Conservation (phyloP, 2,113 vertebrate genomes). For the Sialia sialis region DNA sequence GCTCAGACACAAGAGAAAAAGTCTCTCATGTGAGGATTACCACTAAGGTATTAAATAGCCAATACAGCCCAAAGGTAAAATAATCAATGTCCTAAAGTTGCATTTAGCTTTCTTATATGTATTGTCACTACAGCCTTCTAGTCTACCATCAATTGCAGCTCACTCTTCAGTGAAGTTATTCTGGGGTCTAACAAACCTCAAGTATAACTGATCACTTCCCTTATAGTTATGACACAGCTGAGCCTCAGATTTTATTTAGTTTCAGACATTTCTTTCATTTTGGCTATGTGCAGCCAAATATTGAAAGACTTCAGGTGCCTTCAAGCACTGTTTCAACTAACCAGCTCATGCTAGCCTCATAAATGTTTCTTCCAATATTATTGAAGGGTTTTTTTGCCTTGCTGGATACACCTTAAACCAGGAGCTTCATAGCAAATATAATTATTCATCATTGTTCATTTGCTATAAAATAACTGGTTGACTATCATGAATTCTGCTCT, state of each 20-base stretch:
- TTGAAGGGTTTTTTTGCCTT: background rate
- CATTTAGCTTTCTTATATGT: background rate
- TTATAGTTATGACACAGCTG: background rate
- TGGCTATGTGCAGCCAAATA: background rate
- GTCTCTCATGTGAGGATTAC: background rate
- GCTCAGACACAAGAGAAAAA: background rate
- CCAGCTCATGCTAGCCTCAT: background rate
- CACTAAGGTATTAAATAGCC: background rate
- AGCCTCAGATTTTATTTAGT: background rate
- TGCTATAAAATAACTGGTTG: background rate
- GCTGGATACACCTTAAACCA: background rate
- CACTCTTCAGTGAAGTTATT: background rate
- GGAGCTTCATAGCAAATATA: background rate
- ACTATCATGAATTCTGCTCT: background rate
- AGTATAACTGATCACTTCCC: background rate
- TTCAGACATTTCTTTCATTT: background rate
- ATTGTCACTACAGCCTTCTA: background rate
- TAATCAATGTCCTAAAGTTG: background rate
- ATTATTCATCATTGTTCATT: background rate
- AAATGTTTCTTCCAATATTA: background rate
- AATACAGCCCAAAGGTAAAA: background rate
- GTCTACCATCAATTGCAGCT: background rate
- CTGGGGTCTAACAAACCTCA: background rate
- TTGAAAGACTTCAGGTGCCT: background rate
- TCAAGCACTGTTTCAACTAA: background rate